phyloP scores from a whole-genome alignment of 2,888 invertebrate genomes.

The Notodonta dromedarius region DNA sequence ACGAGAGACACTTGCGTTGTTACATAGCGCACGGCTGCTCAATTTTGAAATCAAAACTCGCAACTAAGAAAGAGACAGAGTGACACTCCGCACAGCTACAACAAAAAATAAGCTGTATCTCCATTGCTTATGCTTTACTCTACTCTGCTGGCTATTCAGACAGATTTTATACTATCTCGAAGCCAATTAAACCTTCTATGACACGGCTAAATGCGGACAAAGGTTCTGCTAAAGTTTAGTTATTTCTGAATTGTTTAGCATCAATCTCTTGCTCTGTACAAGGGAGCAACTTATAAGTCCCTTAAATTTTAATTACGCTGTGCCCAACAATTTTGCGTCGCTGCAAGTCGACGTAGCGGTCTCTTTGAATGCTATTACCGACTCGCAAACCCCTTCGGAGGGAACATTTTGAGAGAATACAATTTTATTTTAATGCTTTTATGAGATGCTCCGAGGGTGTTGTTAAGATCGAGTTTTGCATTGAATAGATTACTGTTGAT shows the following conservation, averaged over 20 bases:
- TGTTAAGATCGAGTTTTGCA: conserved; percentile 19
- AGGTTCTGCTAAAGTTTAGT: background rate
- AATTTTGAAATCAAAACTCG: too few species aligned
- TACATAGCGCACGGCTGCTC: background rate
- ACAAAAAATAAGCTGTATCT: too few species aligned
- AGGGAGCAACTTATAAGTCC: conserved; percentile 38
- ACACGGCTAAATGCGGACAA: background rate
- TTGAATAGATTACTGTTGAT: conserved; percentile 10
- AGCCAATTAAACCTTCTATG: too few species aligned
- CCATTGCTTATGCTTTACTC: too few species aligned
- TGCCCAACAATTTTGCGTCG: conserved; percentile 45
- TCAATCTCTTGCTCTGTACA: background rate
- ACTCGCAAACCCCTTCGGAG: conserved; percentile 36
- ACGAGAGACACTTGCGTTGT: conserved; percentile 39
- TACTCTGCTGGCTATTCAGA: too few species aligned
- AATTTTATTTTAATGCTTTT: conserved; percentile 44
- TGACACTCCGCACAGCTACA: too few species aligned
- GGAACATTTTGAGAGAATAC: conserved; percentile 32
- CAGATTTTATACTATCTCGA: too few species aligned
- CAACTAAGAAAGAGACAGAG: too few species aligned
- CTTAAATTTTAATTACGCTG: conserved; percentile 65
- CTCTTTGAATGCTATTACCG: conserved; percentile 48
- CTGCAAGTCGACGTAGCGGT: conserved; percentile 37
- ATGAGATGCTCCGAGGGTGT: conserved; percentile 28
- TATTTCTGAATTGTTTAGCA: background rate